Evolutionary conservation across 2,888 invertebrate species (phyloP), one percentile per base, ranked within the genome.

Genomic region (Dorcus parallelipipedus): DNA sequence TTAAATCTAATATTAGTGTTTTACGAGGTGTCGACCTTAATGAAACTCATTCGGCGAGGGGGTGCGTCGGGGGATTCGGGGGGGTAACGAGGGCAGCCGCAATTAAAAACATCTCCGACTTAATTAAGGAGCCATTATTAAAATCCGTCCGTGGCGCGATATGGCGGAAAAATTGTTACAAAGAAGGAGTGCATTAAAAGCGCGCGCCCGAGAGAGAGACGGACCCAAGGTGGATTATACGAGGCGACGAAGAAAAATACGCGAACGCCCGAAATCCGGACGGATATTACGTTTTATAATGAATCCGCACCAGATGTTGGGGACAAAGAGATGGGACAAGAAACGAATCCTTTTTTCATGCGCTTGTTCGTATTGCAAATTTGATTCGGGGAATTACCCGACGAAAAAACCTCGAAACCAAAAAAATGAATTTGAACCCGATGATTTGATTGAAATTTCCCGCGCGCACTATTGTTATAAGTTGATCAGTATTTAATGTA

Each of bases 121-220:
- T 77, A 77, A 77, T 77, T 76, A 77, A 76, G 76, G 74, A 71
- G 73, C 76, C 72, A 75, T 77, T 77, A 76, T 77, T 76, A 76
- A 76, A 76, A 76, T 74, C 74, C 71, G 64, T 67, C 67, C 68
- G 61, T 67, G 59, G 67, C 62, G 71, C 72, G 73, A 70, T 73
- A 72, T 73, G 71, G 68, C 68, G 64, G 68, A 67, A 68, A 70
- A 68, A 70, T 65, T 66, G 64, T 66, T 64, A 56, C 61, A 52
- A 49, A 63, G 62, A 62, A 59, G 60, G 58, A 51, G 48, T 43
- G 41, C 45, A 51, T 59, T 56, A 53, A 52, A 42, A 49, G 49
- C 43, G 43, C 45, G 39, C 55, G 48, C 43, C 41, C 38, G 56
- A 50, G 56, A 54, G 52, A 40, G 52, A 52, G 61, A 64, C 48